Conservation (phyloP, 2,797 vertebrate species). For the Epinephelus awoara region DNA sequence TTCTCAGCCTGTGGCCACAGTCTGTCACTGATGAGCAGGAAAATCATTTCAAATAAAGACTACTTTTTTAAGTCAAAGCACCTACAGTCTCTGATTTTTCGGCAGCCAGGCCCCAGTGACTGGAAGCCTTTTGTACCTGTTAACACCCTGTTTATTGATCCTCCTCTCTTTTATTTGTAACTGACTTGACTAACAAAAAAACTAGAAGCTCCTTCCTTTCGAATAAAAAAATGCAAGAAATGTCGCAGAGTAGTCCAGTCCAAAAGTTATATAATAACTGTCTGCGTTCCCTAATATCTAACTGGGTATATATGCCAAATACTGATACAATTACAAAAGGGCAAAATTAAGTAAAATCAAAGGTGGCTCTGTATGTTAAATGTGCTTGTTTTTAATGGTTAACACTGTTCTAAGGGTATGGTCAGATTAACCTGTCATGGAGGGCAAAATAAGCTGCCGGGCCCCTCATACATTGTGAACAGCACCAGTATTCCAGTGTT, state of each 20-base stretch:
- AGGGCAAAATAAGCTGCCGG: too few relatives aligned
- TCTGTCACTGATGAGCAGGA: constrained; percentile 44
- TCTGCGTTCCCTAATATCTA: background rate
- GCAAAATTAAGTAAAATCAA: background rate
- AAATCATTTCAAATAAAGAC: constrained; percentile 75
- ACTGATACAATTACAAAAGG: background rate
- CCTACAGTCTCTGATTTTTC: constrained; percentile 7
- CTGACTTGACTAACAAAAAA: background rate
- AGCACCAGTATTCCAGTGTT: too few relatives aligned
- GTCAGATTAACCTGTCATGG: too few relatives aligned
- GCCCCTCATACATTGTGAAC: too few relatives aligned
- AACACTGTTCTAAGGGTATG: too few relatives aligned
- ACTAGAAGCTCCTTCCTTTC: background rate
- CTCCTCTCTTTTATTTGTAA: background rate
- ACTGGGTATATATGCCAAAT: background rate
- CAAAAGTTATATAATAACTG: background rate
- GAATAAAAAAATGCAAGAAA: background rate
- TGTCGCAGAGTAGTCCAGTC: background rate
- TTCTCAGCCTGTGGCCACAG: constrained; percentile 37
- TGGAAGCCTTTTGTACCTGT: background rate
- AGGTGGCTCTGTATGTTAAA: background rate
- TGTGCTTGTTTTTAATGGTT: too few relatives aligned
- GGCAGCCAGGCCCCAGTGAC: background rate
- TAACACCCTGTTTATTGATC: too few relatives aligned
- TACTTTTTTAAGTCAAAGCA: constrained; percentile 29